Evolutionary conservation across 2,888 invertebrate genomes (phyloP).

Genomic region (Hyposoter didymator): DNA sequence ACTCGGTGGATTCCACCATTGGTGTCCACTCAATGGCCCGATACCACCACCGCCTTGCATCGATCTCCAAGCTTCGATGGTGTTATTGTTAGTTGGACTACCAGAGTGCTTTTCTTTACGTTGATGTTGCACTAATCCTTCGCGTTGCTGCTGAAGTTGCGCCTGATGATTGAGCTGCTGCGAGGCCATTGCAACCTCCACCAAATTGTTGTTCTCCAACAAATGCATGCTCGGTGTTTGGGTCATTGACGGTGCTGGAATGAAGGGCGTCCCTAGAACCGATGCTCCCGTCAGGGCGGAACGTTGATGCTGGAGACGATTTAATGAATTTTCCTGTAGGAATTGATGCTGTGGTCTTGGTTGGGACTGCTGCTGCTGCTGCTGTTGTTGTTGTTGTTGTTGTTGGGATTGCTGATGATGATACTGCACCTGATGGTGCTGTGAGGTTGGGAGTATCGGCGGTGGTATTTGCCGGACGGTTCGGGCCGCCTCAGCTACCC

Average conservation of each 20-base stretch:
- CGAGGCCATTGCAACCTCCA: conserved; percentile 79
- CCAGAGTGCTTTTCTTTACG: conserved; percentile 82
- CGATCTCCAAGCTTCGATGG: conserved; percentile 85
- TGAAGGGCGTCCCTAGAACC: conserved; percentile 75
- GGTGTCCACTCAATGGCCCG: conserved; percentile 71
- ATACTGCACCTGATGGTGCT: conserved; percentile 74
- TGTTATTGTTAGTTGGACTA: conserved; percentile 85
- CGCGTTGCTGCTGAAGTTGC: conserved; percentile 68
- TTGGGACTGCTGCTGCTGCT: conserved; percentile 48
- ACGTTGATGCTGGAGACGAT: conserved; percentile 73
- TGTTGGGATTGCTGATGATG: conserved; percentile 69
- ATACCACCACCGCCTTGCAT: conserved; percentile 76
- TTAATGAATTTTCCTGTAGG: conserved; percentile 63
- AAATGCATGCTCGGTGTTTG: conserved; percentile 83
- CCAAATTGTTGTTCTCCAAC: conserved; percentile 81
- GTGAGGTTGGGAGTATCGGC: conserved; percentile 75
- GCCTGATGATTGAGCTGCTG: conserved; percentile 75
- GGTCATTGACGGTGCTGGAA: conserved; percentile 80
- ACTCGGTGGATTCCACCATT: conserved; percentile 81
- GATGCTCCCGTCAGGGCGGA: conserved; percentile 71
- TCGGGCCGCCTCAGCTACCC: conserved; percentile 87
- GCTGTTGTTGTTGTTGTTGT: conserved; percentile 37
- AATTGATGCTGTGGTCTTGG: conserved; percentile 65
- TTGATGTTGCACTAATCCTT: conserved; percentile 72
- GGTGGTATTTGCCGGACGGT: conserved; percentile 82